Percentiles rank a stretch among this genome's conserved stretches.
These are phyloP conservation scores for Noturus placidus DNA, from an alignment of 2,113 vertebrate genomes.

Conservation along the genomic window DNA sequence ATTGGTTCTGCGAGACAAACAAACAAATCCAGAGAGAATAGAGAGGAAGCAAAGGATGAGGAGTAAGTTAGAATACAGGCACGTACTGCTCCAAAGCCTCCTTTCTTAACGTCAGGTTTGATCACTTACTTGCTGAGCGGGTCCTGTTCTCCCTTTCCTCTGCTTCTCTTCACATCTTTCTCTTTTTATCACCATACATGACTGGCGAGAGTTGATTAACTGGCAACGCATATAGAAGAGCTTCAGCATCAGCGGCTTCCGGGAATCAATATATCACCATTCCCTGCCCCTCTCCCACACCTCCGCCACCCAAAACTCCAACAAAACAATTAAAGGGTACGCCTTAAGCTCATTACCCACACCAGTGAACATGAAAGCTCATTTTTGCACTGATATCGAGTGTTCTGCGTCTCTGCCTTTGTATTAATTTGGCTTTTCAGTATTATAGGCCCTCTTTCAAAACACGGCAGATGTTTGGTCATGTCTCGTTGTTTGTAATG, in stretches of 20 bases:
- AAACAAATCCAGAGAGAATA: constrained; percentile 65
- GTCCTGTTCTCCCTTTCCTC: neutral
- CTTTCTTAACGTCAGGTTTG: neutral
- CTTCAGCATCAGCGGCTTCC: constrained; percentile 33
- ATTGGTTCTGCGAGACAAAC: constrained; percentile 68
- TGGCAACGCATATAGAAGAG: constrained; percentile 44
- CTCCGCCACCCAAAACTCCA: constrained; percentile 17
- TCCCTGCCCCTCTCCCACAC: constrained; percentile 11
- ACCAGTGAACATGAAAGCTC: constrained; percentile 52
- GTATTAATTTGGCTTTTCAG: constrained; percentile 9
- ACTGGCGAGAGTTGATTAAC: constrained; percentile 49
- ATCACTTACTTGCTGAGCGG: constrained; percentile 26
- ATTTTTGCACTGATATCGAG: constrained; percentile 41
- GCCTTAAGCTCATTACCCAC: constrained; percentile 54
- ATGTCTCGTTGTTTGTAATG: constrained; percentile 41
- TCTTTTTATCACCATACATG: constrained; percentile 40
- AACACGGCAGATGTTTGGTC: neutral
- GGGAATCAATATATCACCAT: constrained; percentile 53
- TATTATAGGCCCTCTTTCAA: constrained; percentile 27
- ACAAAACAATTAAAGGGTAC: constrained; percentile 54
- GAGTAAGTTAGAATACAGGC: constrained; percentile 20
- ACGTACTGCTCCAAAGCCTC: neutral
- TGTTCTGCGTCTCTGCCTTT: constrained; percentile 30
- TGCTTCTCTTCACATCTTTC: constrained; percentile 33
- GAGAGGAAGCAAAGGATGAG: constrained; percentile 46